Base-by-base conservation (phyloP, 2,113 vertebrate species). In the Protomyctophum bolini region DNA sequence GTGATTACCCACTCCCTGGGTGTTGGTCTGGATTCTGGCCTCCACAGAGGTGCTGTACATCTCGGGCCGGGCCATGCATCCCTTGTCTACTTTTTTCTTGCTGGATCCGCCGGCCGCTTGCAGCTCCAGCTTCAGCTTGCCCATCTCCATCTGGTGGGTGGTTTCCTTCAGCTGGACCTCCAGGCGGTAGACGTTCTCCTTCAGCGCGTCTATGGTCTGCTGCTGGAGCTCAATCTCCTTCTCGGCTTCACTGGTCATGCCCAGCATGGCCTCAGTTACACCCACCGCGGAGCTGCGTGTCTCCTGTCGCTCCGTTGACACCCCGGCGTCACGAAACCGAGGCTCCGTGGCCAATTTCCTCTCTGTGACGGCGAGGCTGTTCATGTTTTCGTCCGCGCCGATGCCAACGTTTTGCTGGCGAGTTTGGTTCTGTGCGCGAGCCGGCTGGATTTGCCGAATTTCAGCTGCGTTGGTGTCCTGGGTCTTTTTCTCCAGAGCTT, bases 81-180 rank as follows among this genome's bases (percentile, higher is more conserved):
- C 94, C 87, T 96, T 98, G 88, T 98, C 97, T 0, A 88, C 81
- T 46, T 94, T 97, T 62, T 97, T 98, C 86, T 94, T 94, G 8
- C 83, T 95, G 0, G 89, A 75, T 0, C 88, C 87, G 0, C 96
- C 95, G 1, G 97, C 97, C 0, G 93, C 96, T 75, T 96, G 95
- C 4, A 99, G 93, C 83, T 99, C 96, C 46, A 98, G 93, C 63
- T 98, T 99, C 2, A 99, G 91, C 84, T 96, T 98, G 6, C 95
- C 95, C 97, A 99, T 99, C 83, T 98, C 97, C 79, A 95, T 94
- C 71, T 97, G 91, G 61, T 97, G 95, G 2, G 96, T 96, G 0
- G 95, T 94, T 86, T 99, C 97, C 64, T 95, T 97, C 63, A 99
- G 93, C 80, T 97, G 95, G 33, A 95, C 96, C 75, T 99, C 97